These are phyloP conservation scores for Seriola dumerili DNA, from an alignment of 2,113 vertebrate genomes.

Conservation along the genomic window DNA sequence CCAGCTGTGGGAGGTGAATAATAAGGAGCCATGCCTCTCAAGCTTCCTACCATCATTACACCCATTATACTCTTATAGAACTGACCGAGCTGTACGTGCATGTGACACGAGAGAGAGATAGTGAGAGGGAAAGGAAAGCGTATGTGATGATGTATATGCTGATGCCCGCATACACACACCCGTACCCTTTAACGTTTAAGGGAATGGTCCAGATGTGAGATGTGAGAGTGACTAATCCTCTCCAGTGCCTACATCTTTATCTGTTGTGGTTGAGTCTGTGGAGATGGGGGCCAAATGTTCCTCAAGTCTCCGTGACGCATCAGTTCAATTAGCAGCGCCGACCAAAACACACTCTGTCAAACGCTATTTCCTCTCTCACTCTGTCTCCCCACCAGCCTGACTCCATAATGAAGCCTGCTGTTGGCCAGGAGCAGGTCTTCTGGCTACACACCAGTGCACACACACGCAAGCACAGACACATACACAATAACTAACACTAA, in stretches of 20 bases:
- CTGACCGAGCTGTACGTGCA: conserved; percentile 23
- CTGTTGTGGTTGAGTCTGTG: conserved; percentile 46
- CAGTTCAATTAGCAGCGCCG: conserved; percentile 78
- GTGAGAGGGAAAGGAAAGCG: background rate
- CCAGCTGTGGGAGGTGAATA: conserved; percentile 67
- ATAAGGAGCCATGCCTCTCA: conserved; percentile 60
- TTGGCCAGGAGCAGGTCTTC: conserved; percentile 50
- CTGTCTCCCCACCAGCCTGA: conserved; percentile 42
- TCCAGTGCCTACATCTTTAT: conserved; percentile 57
- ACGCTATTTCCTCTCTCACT: conserved; percentile 12
- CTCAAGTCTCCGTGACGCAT: conserved; percentile 73
- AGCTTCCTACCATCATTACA: conserved; percentile 69
- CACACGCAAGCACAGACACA: background rate
- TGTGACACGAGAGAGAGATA: background rate
- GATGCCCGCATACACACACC: conserved; percentile 20
- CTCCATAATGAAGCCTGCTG: conserved; percentile 63
- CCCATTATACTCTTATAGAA: conserved; percentile 62
- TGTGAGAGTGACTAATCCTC: conserved; percentile 51
- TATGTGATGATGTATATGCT: conserved; percentile 10
- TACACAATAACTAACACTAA: conserved; percentile 23
- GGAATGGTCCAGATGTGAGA: conserved; percentile 53
- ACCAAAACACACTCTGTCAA: conserved; percentile 75
- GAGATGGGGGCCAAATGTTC: conserved; percentile 65
- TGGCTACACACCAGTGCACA: conserved; percentile 32
- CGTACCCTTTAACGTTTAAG: conserved; percentile 27